These are phyloP conservation scores for Drosophila robusta DNA, from an alignment of 2,888 invertebrate genomes.

Conservation along the genomic window DNA sequence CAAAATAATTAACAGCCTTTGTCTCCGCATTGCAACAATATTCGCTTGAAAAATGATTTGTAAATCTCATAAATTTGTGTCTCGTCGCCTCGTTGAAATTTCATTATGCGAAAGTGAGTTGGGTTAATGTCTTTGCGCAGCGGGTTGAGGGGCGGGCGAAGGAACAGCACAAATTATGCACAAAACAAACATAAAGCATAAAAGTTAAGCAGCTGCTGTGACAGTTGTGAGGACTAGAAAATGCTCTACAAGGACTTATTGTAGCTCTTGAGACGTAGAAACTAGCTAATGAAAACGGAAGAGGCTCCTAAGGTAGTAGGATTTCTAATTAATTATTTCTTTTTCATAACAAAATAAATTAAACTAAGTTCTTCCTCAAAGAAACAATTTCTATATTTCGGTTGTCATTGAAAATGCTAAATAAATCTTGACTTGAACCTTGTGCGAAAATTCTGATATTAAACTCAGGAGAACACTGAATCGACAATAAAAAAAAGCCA, in stretches of 20 bases:
- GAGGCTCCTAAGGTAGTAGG: too few relatives aligned
- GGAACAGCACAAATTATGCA: slow-evolving; percentile 55
- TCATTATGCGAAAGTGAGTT: slow-evolving; percentile 77
- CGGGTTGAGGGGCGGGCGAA: background rate
- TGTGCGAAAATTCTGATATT: too few relatives aligned
- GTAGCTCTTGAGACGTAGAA: too few relatives aligned
- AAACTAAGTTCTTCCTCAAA: too few relatives aligned
- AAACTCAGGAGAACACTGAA: too few relatives aligned
- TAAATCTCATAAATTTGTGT: slow-evolving; percentile 62
- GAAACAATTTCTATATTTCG: too few relatives aligned
- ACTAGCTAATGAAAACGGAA: too few relatives aligned
- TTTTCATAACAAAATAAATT: too few relatives aligned
- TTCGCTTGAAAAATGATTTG: slow-evolving; percentile 68
- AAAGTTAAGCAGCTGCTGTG: background rate
- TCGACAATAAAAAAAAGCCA: too few relatives aligned
- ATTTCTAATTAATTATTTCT: too few relatives aligned
- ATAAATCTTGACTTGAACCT: too few relatives aligned
- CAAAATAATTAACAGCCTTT: slow-evolving; percentile 73
- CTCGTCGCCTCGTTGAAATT: slow-evolving; percentile 64
- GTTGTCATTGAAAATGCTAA: too few relatives aligned
- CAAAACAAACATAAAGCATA: slow-evolving; percentile 39
- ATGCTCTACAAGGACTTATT: slow-evolving; percentile 24
- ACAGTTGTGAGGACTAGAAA: slow-evolving; percentile 3
- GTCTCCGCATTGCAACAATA: slow-evolving; percentile 54
- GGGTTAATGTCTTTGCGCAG: slow-evolving; percentile 64